Conservation (phyloP, 2,888 invertebrate genomes). For the Eueremaeus valkanovi region DNA sequence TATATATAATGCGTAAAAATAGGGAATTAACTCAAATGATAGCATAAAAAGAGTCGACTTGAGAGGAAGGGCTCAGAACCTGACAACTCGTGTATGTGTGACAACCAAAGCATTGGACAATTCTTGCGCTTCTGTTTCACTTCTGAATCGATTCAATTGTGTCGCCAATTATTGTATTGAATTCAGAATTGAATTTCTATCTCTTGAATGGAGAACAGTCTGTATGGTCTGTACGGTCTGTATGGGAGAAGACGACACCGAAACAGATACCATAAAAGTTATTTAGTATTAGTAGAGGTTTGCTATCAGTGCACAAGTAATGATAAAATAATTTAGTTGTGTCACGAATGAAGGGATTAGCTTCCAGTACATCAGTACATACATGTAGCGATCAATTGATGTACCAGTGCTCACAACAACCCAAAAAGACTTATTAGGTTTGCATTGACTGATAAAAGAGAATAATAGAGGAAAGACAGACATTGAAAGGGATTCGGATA, state of each 20-base stretch:
- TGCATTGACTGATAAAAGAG: neutral
- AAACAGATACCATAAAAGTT: neutral
- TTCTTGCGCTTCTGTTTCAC: neutral
- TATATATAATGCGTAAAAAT: no score
- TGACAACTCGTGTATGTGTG: neutral
- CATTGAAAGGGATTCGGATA: neutral
- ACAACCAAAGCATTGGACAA: neutral
- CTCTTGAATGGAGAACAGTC: neutral
- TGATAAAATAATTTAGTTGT: slow-evolving; percentile 1
- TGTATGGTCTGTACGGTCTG: neutral
- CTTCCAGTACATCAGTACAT: no score
- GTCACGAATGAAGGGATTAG: neutral
- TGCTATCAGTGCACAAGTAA: neutral
- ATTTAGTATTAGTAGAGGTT: neutral
- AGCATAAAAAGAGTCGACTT: no score
- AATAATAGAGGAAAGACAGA: neutral
- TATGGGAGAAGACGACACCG: neutral
- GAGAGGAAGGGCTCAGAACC: no score
- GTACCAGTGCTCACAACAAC: neutral
- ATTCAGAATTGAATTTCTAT: neutral
- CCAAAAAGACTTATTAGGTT: neutral
- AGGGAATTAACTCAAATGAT: no score
- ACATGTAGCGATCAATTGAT: neutral
- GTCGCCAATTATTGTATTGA: neutral
- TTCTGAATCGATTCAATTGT: neutral